Conservation (phyloP, 1,140 invertebrate genomes). For the Scaptomyza hsui region DNA sequence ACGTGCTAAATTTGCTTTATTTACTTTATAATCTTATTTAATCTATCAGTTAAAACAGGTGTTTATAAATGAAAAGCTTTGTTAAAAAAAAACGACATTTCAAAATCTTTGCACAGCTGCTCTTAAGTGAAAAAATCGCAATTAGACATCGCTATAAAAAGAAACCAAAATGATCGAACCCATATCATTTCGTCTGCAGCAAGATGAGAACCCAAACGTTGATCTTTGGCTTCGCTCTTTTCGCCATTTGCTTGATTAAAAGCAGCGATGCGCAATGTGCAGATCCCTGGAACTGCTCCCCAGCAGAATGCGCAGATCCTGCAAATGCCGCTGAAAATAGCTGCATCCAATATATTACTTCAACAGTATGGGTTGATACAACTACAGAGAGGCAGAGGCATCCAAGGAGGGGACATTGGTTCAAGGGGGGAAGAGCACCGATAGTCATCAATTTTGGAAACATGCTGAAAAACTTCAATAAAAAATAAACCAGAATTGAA, state of each 20-base stretch:
- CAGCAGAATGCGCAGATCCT: neutral
- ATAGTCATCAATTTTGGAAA: slow-evolving; percentile 6
- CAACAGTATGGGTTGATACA: neutral
- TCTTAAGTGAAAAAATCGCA: too few relatives aligned
- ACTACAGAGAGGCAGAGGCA: neutral
- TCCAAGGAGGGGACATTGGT: neutral
- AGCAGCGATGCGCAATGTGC: neutral
- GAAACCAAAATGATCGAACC: neutral
- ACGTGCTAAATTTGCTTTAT: too few relatives aligned
- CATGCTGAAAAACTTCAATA: neutral
- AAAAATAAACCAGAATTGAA: too few relatives aligned
- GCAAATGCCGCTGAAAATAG: neutral
- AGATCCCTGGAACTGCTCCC: neutral
- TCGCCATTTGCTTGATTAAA: slow-evolving; percentile 1
- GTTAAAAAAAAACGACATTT: neutral
- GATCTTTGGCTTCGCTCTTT: neutral
- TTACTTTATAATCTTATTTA: too few relatives aligned
- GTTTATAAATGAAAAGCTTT: too few relatives aligned
- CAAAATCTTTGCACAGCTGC: neutral
- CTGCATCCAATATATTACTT: neutral
- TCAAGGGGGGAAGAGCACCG: too few relatives aligned
- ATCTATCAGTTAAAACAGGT: too few relatives aligned
- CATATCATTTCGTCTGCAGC: neutral
- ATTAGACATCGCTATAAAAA: neutral
- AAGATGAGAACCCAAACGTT: slow-evolving; percentile 2